Evolutionary conservation across 2,797 vertebrate species (phyloP), one percentile per base, ranked within the genome.

Genomic region (Octomys mimax): DNA sequence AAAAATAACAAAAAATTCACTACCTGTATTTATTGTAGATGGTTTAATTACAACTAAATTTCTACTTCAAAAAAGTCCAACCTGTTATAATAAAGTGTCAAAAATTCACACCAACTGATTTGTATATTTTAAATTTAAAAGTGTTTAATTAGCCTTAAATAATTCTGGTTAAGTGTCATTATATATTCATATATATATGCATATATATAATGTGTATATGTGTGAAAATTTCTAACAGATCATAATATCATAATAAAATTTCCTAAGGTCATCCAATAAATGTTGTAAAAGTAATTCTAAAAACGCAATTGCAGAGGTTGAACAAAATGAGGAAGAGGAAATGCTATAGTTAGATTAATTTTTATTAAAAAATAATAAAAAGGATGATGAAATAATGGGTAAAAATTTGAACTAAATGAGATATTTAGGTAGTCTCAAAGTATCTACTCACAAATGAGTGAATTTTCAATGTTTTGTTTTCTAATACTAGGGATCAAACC

Each of bases 261-360:
- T 87, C 54, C 42, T 42, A 87, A 93, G 49, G 10, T 54, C 31
- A 89, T 64, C 12, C 83, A 68, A 88, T 42, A 79, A 68, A 88
- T 49, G 52, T 84, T 96, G 95, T n/a, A 21, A 71, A 86, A 96
- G 49, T 61, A 82, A 79, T 91, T 96, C 42, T 88, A 75, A 95
- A 91, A 93, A 73, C 19, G 81, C 18, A 73, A 62, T 46, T 59
- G 11, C 49, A 96, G 39, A 91, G 22, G 22, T 0, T 80, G 22
- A 93, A 39, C 86, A 68, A 96, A 95, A 78, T 77, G 10, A 28
- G 6, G 19, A 12, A 8, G 46, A 87, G 75, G 57, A 75, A 81
- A 95, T 66, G 54, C 28, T 52, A 82, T 24, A 68, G 36, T 83
- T 91, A 88, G 42, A 71, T 87, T 89, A 61, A 78, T 92, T 85